Base-by-base conservation (phyloP, 2,797 vertebrate genomes). In the Phyllotis vaccarum region DNA sequence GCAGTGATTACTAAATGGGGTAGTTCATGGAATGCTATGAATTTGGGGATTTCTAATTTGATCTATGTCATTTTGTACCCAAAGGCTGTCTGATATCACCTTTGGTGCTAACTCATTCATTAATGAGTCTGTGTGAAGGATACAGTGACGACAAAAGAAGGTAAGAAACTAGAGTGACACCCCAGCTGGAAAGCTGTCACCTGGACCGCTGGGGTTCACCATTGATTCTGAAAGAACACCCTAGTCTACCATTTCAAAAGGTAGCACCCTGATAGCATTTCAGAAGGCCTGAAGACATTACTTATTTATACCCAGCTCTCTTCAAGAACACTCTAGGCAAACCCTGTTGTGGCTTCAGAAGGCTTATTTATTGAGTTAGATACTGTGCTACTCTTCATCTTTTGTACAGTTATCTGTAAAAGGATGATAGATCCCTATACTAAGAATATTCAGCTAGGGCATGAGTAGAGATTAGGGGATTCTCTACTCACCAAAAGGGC, bases 381-480 rank as follows among this genome's bases (percentile, higher is more conserved):
- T 40, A n/a, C 5, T 90, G 29, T 34, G 6, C 49, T 40, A 52
- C 52, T 52, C 19, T 17, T n/a, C 43, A 31, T 37, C 40, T 2
- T 19, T 43, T 46, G 17, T 22, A 14, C 9, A 1, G 9, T n/a
- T 21, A 21, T 27, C 17, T 52, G 74, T 31, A 56, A 46, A 86
- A 56, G 16, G 6, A 31, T 21, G 40, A 74, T 5, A 4, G 3
- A 5, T 6, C n/a, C 3, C 54, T 68, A 58, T n/a, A 46, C 27
- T 34, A 43, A 0, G 11, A 60, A 16, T 43, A 29, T 6, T 70
- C 60, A 17, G 3, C 40, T 64, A 24, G 34, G 29, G 1, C 2
- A 0, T 37, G n/a, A 82, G n/a, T 31, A 12, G 24, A 66, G 40
- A 7, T 49, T 21, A 58, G 0, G 13, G n/a, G 43, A 1, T 1